Conservation (phyloP, 2,888 invertebrate species). For the Allolobophora icterica region DNA sequence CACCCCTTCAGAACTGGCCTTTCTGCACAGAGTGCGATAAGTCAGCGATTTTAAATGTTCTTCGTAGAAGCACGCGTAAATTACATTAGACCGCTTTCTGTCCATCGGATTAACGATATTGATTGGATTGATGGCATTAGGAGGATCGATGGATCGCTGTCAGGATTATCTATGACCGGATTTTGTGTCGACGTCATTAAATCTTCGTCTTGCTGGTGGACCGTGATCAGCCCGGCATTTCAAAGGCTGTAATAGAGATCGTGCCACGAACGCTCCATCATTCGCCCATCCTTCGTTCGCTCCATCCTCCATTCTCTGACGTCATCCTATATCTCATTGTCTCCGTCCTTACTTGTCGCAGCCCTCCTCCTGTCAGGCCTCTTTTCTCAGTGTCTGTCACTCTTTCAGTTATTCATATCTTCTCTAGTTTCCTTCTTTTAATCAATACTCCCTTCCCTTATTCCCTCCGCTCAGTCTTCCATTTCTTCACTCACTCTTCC, state of each 20-base stretch:
- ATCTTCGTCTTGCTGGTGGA: not conserved
- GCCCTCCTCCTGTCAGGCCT: too few relatives aligned
- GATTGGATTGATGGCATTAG: not conserved
- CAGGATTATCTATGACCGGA: not conserved
- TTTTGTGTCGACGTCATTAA: not conserved
- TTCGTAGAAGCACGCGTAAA: not conserved
- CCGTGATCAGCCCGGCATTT: not conserved
- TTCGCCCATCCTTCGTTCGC: not conserved
- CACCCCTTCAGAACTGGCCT: not conserved
- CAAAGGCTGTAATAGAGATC: slow-evolving; percentile 11
- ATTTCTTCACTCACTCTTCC: not conserved
- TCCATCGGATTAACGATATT: not conserved
- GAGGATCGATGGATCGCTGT: not conserved
- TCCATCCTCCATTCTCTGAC: not conserved
- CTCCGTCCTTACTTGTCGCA: not conserved
- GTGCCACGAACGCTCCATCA: slow-evolving; percentile 17
- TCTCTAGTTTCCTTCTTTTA: not conserved
- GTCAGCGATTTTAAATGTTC: not conserved
- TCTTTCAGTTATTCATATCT: not conserved
- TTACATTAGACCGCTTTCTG: not conserved
- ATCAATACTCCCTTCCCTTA: not conserved
- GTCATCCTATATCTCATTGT: not conserved
- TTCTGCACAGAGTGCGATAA: slow-evolving; percentile 1
- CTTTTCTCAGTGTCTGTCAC: too few relatives aligned
- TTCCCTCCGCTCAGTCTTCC: not conserved